Evolutionary conservation across 2,888 invertebrate species (phyloP), one percentile per base, ranked within the genome.

Genomic region (Argyra leucocephala): DNA sequence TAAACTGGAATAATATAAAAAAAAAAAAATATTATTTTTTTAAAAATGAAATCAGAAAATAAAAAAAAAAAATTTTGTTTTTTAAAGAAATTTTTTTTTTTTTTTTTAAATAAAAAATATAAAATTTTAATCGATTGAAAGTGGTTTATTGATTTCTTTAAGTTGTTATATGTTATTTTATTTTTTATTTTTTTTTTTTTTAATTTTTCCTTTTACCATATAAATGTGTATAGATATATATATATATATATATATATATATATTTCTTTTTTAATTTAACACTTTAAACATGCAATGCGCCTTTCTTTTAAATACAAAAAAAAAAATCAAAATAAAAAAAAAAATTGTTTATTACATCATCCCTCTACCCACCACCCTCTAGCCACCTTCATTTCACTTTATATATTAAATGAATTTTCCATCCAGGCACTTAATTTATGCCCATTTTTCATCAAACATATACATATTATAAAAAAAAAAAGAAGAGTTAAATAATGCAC

Each of bases 101-200:
- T n/a, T n/a, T n/a, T n/a, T n/a, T 48, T 15, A 48, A 48, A 48
- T 48, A 12, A 48, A 48, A 48, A 48, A 18, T 48, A 64, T 58
- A 12, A n/a, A 57, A 59, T 63, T 48, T 65, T 60, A 61, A 61
- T 64, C 62, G 66, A 62, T 65, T 63, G 63, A 66, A 65, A 66
- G 59, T 69, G 66, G 67, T 69, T 67, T 66, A 66, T 66, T 67
- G 67, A 67, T 69, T 67, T 69, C 67, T 67, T 69, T 67, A 67
- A 66, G 65, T 48, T 65, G 48, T 60, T 58, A 59, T 22, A 63
- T 15, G 36, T 37, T 57, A 22, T 36, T 18, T 22, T 65, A 58
- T 58, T 63, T 58, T 66, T 64, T 68, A 65, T 65, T 66, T 66
- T 57, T n/a, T n/a, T 23, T 58, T 58, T 58, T 64, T 67, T 62